Evolutionary conservation across 2,888 invertebrate genomes (phyloP).

Genomic region (Cryptocephalus primarius): DNA sequence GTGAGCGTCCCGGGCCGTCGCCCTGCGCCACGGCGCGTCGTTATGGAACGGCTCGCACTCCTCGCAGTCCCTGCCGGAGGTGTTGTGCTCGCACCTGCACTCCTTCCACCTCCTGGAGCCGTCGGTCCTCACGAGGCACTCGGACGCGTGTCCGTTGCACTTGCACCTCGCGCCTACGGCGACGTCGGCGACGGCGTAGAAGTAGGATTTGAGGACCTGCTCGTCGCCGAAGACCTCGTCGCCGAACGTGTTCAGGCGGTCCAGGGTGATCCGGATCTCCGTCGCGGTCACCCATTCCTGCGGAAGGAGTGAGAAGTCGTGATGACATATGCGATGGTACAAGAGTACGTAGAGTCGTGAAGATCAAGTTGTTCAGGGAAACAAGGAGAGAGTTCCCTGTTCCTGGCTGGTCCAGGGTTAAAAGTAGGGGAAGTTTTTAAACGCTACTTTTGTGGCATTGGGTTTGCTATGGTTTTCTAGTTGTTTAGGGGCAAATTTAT

Average conservation of each 20-base stretch:
- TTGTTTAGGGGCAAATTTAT: too few relatives aligned
- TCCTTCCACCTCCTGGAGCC: background rate
- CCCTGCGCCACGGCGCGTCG: slow-evolving; percentile 91
- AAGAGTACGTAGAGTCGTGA: too few relatives aligned
- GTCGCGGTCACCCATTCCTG: slow-evolving; percentile 97
- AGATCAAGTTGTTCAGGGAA: too few relatives aligned
- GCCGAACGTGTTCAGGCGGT: slow-evolving; percentile 93
- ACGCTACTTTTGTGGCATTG: too few relatives aligned
- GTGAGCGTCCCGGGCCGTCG: slow-evolving; percentile 77
- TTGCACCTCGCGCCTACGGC: slow-evolving; percentile 87
- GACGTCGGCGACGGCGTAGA: slow-evolving; percentile 86
- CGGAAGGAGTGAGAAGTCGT: background rate
- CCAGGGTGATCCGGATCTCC: slow-evolving; percentile 79
- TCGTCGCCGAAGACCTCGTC: slow-evolving; percentile 92
- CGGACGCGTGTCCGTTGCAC: slow-evolving; percentile 95
- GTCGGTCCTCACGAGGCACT: slow-evolving; percentile 55
- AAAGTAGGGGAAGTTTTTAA: too few relatives aligned
- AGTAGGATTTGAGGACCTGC: slow-evolving; percentile 91
- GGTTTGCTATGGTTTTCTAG: too few relatives aligned
- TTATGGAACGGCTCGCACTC: slow-evolving; percentile 90
- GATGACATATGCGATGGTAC: too few relatives aligned
- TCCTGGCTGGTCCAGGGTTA: too few relatives aligned
- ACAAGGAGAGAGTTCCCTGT: too few relatives aligned
- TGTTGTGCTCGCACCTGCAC: slow-evolving; percentile 84
- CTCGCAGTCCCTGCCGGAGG: slow-evolving; percentile 88